Conservation (phyloP, 92 coral and sea anemone species). For the Porites rus region DNA sequence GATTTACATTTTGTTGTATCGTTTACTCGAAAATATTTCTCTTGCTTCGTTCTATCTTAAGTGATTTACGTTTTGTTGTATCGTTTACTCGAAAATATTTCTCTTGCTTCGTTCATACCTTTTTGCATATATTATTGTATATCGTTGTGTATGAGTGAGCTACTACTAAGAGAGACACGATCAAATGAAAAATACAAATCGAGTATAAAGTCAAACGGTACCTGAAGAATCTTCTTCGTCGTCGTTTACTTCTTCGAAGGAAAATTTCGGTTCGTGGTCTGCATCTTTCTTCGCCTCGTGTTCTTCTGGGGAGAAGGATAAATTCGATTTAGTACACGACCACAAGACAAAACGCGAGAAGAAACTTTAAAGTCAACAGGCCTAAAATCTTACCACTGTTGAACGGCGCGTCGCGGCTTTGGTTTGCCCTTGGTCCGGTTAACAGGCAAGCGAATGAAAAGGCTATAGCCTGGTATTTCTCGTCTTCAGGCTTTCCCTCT, state of each 20-base stretch:
- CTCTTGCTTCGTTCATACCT: too few relatives aligned
- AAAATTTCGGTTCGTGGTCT: slow-evolving; percentile 4
- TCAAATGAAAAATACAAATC: not conserved
- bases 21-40: too few relatives aligned
- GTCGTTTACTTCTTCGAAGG: slow-evolving; percentile 46
- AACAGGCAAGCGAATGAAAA: slow-evolving; percentile 48
- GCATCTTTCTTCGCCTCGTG: not conserved
- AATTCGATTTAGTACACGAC: not conserved
- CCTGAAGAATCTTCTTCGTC: slow-evolving; percentile 34
- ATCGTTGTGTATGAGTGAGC: not conserved
- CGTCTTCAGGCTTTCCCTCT: slow-evolving; percentile 26
- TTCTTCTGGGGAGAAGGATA: slow-evolving; percentile 1
- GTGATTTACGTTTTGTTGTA: too few relatives aligned
- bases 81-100: too few relatives aligned
- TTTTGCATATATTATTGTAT: too few relatives aligned
- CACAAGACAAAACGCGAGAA: not conserved
- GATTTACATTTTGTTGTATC: too few relatives aligned
- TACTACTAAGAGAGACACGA: not conserved
- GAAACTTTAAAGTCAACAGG: not conserved
- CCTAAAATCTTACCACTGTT: not conserved
- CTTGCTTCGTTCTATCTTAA: too few relatives aligned
- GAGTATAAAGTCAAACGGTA: not conserved
- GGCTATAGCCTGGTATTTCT: slow-evolving; percentile 43
- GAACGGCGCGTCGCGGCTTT: slow-evolving; percentile 3
- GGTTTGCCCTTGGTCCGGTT: slow-evolving; percentile 44